Conservation (phyloP, 2,113 vertebrate genomes). For the Podarcis raffonei region DNA sequence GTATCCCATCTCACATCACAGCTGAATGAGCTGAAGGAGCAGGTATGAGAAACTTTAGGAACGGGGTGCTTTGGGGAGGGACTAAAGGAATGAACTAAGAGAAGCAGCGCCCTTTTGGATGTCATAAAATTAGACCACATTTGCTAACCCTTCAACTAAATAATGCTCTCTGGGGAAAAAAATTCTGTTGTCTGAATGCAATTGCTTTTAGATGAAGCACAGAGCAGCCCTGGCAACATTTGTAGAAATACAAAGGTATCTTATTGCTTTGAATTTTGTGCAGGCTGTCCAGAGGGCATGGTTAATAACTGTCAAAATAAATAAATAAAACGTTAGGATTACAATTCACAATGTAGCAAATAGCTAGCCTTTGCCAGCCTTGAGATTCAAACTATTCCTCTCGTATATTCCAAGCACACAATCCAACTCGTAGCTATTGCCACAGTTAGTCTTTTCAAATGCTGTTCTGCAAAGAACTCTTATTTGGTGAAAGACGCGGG, state of each 20-base stretch:
- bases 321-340: not conserved
- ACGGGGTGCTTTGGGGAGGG: not conserved
- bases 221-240: not conserved
- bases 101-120: not conserved
- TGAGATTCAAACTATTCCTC: not conserved
- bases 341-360: not conserved
- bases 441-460: not conserved
- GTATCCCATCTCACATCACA: conserved; percentile 90
- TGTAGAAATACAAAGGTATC: not conserved
- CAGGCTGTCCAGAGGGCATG: too few species aligned
- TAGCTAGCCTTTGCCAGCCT: not conserved
- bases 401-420: not conserved
- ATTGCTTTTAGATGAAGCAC: not conserved
- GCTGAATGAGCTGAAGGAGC: conserved; percentile 94
- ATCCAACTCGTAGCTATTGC: not conserved
- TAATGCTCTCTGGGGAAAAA: not conserved
- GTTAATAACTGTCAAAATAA: not conserved
- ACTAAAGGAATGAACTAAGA: not conserved
- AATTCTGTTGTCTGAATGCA: not conserved
- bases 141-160: not conserved
- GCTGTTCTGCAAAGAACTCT: not conserved
- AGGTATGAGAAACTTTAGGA: conserved; percentile 74
- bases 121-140: not conserved
- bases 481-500: too few species aligned
- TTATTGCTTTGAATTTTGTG: too few species aligned